Evolutionary conservation across 1,140 invertebrate species (phyloP).

Genomic region (Drosophila asahinai): DNA sequence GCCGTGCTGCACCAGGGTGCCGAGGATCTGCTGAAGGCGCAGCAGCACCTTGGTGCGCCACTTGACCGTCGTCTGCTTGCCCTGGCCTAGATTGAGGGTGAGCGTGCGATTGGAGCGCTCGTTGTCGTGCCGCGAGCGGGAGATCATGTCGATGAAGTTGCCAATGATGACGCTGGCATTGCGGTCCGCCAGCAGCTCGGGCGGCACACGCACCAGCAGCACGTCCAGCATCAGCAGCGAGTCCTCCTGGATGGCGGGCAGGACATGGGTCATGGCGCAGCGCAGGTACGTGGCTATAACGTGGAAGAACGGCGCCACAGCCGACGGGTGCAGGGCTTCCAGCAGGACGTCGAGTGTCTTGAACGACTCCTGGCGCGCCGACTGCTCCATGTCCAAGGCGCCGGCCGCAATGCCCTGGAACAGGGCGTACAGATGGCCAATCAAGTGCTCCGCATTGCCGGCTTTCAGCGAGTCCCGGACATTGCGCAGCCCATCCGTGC

Average conservation of each 20-base stretch:
- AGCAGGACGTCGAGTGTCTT: slow-evolving; percentile 89
- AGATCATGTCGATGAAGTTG: slow-evolving; percentile 93
- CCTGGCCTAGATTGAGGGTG: slow-evolving; percentile 87
- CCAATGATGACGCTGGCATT: slow-evolving; percentile 89
- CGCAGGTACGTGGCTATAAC: slow-evolving; percentile 91
- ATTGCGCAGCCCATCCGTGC: slow-evolving; percentile 89
- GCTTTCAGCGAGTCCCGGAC: slow-evolving; percentile 89
- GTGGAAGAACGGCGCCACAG: slow-evolving; percentile 89
- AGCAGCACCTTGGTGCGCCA: slow-evolving; percentile 91
- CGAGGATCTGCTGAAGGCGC: slow-evolving; percentile 88
- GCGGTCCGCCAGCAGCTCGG: slow-evolving; percentile 87
- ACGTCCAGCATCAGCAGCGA: slow-evolving; percentile 92
- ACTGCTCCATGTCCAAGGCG: slow-evolving; percentile 90
- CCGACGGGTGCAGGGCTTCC: slow-evolving; percentile 85
- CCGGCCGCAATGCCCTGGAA: slow-evolving; percentile 89
- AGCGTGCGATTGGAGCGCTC: slow-evolving; percentile 88
- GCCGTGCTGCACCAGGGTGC: slow-evolving; percentile 83
- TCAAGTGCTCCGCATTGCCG: slow-evolving; percentile 84
- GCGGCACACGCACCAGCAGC: slow-evolving; percentile 87
- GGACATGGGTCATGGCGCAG: slow-evolving; percentile 95
- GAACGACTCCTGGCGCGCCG: slow-evolving; percentile 89
- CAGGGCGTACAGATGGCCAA: slow-evolving; percentile 88
- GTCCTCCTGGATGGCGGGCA: slow-evolving; percentile 92
- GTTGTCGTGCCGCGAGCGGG: slow-evolving; percentile 88
- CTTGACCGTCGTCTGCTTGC: slow-evolving; percentile 89